These are phyloP conservation scores for Chrysolina oricalcia DNA, from an alignment of 2,888 invertebrate genomes.

Conservation along the genomic window DNA sequence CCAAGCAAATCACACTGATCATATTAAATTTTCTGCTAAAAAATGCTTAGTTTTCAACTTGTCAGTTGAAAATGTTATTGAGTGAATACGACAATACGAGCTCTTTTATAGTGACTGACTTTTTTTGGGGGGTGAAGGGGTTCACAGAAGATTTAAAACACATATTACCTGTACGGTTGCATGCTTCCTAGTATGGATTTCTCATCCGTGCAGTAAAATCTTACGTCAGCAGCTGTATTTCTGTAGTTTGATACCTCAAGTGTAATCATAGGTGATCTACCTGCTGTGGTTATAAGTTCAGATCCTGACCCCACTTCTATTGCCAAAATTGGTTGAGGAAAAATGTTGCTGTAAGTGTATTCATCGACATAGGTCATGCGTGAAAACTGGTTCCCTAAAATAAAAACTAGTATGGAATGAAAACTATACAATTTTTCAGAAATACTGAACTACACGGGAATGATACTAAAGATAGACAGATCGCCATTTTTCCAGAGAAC, in stretches of 20 bases:
- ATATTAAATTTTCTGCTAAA: no score
- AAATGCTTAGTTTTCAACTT: no score
- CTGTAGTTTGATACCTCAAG: conserved; percentile 84
- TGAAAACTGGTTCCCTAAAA: conserved; percentile 62
- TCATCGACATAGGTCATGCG: conserved; percentile 60
- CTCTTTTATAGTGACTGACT: no score
- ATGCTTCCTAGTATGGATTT: conserved; percentile 75
- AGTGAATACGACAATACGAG: no score
- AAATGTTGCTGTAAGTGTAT: conserved; percentile 52
- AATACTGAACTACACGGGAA: no score
- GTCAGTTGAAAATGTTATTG: no score
- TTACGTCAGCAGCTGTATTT: conserved; percentile 74
- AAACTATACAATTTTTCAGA: conserved; percentile 11
- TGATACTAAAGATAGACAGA: no score
- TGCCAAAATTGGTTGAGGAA: conserved; percentile 60
- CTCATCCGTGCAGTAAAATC: conserved; percentile 78
- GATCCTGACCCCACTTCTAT: conserved; percentile 73
- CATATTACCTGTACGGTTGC: conserved; percentile 75
- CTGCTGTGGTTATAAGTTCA: conserved; percentile 70
- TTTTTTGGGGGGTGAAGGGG: no score
- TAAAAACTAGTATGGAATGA: conserved; percentile 19
- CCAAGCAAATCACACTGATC: no score
- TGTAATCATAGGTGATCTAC: conserved; percentile 71
- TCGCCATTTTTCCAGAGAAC: no score
- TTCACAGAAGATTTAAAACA: no score